Percentiles rank a stretch among this genome's conserved stretches.
These are phyloP conservation scores for Elysia chlorotica DNA, from an alignment of 1,140 invertebrate species.

Conservation along the genomic window DNA sequence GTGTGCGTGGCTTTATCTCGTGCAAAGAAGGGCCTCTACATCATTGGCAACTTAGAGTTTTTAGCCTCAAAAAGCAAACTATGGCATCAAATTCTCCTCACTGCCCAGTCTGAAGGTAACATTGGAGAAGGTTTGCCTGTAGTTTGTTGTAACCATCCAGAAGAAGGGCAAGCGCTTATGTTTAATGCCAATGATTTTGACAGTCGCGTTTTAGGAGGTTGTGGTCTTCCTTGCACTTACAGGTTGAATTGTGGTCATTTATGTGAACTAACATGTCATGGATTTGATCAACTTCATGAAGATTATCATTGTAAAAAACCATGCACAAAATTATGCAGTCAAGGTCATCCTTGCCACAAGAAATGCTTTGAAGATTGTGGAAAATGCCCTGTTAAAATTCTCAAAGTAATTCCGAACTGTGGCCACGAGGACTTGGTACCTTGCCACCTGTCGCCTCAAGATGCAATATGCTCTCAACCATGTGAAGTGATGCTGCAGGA, in stretches of 20 bases:
- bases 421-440: slow-evolving; percentile 20
- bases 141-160: slow-evolving; percentile 16
- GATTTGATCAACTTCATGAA: slow-evolving; percentile 6
- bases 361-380: slow-evolving; percentile 64
- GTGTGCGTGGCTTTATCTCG: no score
- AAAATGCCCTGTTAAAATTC: slow-evolving; percentile 73
- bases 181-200: background rate
- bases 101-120: background rate
- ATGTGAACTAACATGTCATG: slow-evolving; percentile 23
- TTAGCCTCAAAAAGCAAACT: slow-evolving; percentile 14
- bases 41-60: slow-evolving; percentile 73
- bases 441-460: slow-evolving; percentile 63
- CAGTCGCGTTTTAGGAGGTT: slow-evolving; percentile 55
- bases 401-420: slow-evolving; percentile 78
- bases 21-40: slow-evolving; percentile 74
- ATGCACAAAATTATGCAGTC: background rate
- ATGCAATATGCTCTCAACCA: slow-evolving; percentile 42
- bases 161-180: background rate
- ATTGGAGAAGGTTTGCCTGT: slow-evolving; percentile 12
- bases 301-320: slow-evolving; percentile 1
- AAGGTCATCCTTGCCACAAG: slow-evolving; percentile 78
- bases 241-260: slow-evolving; percentile 43
- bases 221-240: slow-evolving; percentile 47
- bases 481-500: slow-evolving; percentile 38
- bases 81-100: slow-evolving; percentile 17